These are phyloP conservation scores for Drosophila tropicalis DNA, from an alignment of 1,140 invertebrate genomes.

Conservation along the genomic window DNA sequence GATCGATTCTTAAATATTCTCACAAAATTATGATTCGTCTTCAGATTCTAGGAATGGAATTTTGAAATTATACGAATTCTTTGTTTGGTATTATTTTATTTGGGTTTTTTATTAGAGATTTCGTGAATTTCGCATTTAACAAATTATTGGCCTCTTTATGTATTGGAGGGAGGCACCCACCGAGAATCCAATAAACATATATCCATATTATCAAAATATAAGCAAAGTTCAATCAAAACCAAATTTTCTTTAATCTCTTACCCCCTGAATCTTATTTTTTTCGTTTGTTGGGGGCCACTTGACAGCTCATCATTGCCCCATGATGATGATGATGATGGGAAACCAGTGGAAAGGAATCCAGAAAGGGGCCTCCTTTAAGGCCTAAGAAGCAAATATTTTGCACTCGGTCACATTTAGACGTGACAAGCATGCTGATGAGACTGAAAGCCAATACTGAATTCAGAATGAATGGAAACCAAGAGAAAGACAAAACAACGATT, in stretches of 20 bases:
- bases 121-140: too few species aligned
- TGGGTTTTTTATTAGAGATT: too few species aligned
- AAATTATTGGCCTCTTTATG: too few species aligned
- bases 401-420: slow-evolving; percentile 11
- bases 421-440: slow-evolving; percentile 9
- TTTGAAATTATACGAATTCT: too few species aligned
- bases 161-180: background rate
- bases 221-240: slow-evolving; percentile 12
- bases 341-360: background rate
- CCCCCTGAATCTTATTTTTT: slow-evolving; percentile 1
- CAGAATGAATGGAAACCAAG: background rate
- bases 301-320: slow-evolving; percentile 11
- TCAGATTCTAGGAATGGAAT: too few species aligned
- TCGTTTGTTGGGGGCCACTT: background rate
- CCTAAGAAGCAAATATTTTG: slow-evolving; percentile 10
- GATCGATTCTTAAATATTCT: too few species aligned
- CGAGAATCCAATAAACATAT: slow-evolving; percentile 7
- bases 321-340: background rate
- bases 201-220: slow-evolving; percentile 11
- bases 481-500: slow-evolving; percentile 10
- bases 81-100: too few species aligned
- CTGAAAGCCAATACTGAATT: slow-evolving; percentile 3
- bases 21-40: too few species aligned
- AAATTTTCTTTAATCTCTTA: slow-evolving; percentile 15
- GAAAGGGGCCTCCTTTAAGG: background rate